These are phyloP conservation scores for Antheraea assamensis DNA, from an alignment of 2,888 invertebrate species.

Conservation along the genomic window DNA sequence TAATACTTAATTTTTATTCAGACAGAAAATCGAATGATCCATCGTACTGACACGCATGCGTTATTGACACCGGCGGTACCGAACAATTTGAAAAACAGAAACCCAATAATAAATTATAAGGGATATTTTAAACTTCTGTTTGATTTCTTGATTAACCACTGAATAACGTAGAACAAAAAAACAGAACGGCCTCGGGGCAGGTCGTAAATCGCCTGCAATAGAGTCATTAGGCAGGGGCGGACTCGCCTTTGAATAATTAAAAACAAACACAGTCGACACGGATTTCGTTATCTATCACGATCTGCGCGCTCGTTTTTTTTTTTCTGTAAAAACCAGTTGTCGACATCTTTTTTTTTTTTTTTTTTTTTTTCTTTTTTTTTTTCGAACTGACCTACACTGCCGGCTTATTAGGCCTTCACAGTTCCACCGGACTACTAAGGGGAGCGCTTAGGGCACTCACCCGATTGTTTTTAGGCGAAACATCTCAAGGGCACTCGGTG, in stretches of 20 bases:
- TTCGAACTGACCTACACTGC: no score
- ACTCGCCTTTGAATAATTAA: conserved; percentile 76
- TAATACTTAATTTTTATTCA: not conserved
- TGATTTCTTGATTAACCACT: conserved; percentile 56
- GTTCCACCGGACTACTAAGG: no score
- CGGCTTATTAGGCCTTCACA: no score
- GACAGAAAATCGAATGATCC: not conserved
- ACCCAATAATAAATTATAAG: not conserved
- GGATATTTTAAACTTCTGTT: conserved; percentile 16
- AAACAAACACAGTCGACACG: conserved; percentile 80
- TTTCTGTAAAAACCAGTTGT: conserved; percentile 7
- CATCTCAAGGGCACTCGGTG: no score
- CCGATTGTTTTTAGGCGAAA: no score
- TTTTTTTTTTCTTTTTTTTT: no score
- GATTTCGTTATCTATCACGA: conserved; percentile 72
- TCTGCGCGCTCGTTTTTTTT: conserved; percentile 55
- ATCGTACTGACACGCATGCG: not conserved
- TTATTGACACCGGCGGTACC: not conserved
- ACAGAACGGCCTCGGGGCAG: conserved; percentile 58
- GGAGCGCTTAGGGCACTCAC: no score
- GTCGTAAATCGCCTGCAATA: conserved; percentile 74
- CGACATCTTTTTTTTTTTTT: no score
- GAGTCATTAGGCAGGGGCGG: conserved; percentile 80
- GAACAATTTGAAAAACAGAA: not conserved
- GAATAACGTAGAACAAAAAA: conserved; percentile 62